Evolutionary conservation across 2,113 vertebrate genomes (phyloP), one percentile per base, ranked within the genome.

Genomic region (Cynopterus brachyotis): DNA sequence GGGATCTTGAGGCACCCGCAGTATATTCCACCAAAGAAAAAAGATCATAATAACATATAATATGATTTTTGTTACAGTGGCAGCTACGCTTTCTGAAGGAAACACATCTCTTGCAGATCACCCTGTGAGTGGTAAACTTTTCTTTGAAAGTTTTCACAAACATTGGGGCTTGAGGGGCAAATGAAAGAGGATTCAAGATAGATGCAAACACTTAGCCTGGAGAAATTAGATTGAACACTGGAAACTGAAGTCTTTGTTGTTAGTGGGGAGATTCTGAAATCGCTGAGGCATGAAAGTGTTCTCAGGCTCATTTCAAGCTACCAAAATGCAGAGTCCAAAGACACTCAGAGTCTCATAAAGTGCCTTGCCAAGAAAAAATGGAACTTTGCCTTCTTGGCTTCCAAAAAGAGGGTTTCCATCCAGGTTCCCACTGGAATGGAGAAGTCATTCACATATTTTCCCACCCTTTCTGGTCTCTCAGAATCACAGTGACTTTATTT

Each of bases 341-440:
- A 96, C 89, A 97, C 53, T 95, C 64, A 55, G 94, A 94, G 50
- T 64, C 93, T 93, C 93, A 82, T 96, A 64, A 96, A 95, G n/a
- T 35, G 22, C 81, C 89, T 96, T 96, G 97, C 97, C 97, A 97
- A 97, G 97, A 96, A 97, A 92, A 97, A 96, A 95, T 95, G 97
- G 96, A 97, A 96, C 93, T 94, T 88, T 93, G 96, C 96, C 96
- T 91, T 94, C 75, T 96, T 98, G 97, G 97, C 97, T 97, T 97
- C 89, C 78, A 81, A 35, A 95, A 94, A 85, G 93, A 97, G 92
- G 13, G 70, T 75, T 91, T 92, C 53, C 80, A 89, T 96, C 97
- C 94, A 97, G 96, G 96, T 89, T 97, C 97, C 89, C 96, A 96
- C 85, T 91, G 93, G 85, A 96, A 80, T 37, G 89, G 64, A 96